Evolutionary conservation across 1,140 invertebrate genomes (phyloP), one percentile per base, ranked within the genome.

Genomic region (Drosophila sp.): DNA sequence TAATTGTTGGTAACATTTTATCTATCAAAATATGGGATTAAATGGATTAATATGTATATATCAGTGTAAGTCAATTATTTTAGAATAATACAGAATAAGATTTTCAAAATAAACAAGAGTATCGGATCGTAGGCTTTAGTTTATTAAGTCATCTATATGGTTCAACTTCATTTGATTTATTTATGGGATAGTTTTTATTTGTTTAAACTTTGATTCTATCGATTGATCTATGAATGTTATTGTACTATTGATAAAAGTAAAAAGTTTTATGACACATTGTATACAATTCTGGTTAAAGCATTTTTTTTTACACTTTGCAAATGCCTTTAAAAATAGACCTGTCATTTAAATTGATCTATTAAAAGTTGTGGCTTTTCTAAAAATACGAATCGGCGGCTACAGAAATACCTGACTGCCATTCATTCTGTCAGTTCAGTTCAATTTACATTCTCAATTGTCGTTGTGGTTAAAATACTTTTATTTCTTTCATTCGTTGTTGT

Each of bases 311-410:
- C 40, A 53, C 56, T 73, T 87, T 76, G 45, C 71, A 65, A 76
- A 82, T 64, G 54, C 46, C 38, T 79, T 57, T 79, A 87, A 82
- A 82, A 87, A 87, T 87, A 87, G 83, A 89, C 74, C 72, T 72
- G 76, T 65, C 83, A 80, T 58, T 76, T 87, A 78, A 76, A 81
- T 81, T 59, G 74, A 51, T 72, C 73, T 80, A 78, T 86, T 71
- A 86, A 86, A 79, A 73, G 54, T 74, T 76, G 82, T 70, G 75
- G 71, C 53, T 79, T 75, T 82, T 81, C 78, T 87, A 87, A 76
- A 87, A 79, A 87, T 89, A 86, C 40, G 18, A 76, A 43, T 51
- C 50, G 58, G 36, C 38, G 34, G 11, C 13, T 56, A 54, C 43
- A 13, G 58, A 62, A 67, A 64, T 46, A 82, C 51, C 29, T 36